Conservation (phyloP, 2,797 vertebrate genomes). For the Netta rufina region DNA sequence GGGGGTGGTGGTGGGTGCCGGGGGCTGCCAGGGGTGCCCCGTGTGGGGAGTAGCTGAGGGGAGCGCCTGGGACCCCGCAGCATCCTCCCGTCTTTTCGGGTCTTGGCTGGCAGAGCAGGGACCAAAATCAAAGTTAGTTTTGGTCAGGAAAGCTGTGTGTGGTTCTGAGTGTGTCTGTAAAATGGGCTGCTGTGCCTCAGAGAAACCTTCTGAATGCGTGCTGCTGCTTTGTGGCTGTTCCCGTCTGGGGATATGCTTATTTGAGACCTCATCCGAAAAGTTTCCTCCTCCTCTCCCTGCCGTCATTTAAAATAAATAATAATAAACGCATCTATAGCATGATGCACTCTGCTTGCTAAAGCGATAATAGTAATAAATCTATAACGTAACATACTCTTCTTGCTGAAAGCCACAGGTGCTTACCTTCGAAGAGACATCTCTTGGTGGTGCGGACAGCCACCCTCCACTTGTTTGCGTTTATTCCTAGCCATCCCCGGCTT, state of each 20-base stretch:
- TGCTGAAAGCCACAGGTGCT: neutral
- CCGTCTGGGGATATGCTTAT: neutral
- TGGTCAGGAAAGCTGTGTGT: too few relatives aligned
- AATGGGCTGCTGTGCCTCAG: neutral
- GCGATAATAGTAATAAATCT: neutral
- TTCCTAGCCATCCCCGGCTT: neutral
- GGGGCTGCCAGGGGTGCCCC: neutral
- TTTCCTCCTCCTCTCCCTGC: neutral
- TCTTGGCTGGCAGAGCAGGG: neutral
- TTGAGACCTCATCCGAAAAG: neutral
- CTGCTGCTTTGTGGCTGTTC: neutral
- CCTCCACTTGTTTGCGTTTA: neutral
- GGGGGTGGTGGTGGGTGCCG: too few relatives aligned
- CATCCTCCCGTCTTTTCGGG: neutral
- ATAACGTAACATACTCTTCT: neutral
- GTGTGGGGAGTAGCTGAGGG: neutral
- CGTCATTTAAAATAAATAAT: neutral
- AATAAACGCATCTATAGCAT: neutral
- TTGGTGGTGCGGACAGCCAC: rapidly evolving
- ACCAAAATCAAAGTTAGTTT: too few relatives aligned
- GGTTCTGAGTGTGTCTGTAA: neutral
- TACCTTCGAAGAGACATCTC: neutral
- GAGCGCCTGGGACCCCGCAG: neutral
- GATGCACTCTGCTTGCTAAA: neutral
- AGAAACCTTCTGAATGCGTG: rapidly evolving